A percentile compares a stretch with the other conserved stretches of the same genome.
Evolutionary conservation across 2,113 vertebrate genomes (phyloP).

Genomic region (Bambusicola thoracicus): DNA sequence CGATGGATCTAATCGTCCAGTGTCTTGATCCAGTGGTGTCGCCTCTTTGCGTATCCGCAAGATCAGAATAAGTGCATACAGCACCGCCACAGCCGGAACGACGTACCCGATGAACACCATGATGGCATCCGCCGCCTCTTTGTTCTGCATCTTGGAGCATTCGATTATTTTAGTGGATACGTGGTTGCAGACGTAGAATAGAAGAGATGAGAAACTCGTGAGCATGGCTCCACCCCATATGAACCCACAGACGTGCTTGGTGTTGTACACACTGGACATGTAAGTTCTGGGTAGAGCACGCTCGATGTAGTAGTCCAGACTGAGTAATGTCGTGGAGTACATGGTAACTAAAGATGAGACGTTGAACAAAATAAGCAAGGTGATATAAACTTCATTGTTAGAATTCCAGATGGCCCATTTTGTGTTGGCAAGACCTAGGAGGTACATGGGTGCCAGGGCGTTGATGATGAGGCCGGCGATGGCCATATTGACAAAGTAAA

Average conservation of each 20-base stretch:
- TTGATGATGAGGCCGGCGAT: constrained; percentile 92
- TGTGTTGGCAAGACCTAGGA: constrained; percentile 87
- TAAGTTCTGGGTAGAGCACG: constrained; percentile 93
- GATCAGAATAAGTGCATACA: constrained; percentile 90
- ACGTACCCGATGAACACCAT: constrained; percentile 94
- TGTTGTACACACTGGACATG: constrained; percentile 98
- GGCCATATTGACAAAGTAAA: constrained; percentile 98
- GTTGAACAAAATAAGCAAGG: constrained; percentile 94
- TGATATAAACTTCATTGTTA: constrained; percentile 90
- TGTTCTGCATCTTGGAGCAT: constrained; percentile 96
- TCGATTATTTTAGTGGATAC: constrained; percentile 91
- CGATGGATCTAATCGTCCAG: constrained; percentile 87
- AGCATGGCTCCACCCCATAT: constrained; percentile 97
- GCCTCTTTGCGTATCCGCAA: constrained; percentile 89
- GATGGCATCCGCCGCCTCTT: constrained; percentile 91
- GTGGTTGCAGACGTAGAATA: constrained; percentile 95
- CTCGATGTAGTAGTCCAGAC: constrained; percentile 96
- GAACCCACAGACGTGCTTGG: constrained; percentile 94
- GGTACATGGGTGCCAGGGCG: constrained; percentile 86
- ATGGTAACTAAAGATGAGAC: constrained; percentile 92
- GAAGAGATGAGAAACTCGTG: constrained; percentile 95
- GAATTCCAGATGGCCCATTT: constrained; percentile 90
- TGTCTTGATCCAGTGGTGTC: constrained; percentile 91
- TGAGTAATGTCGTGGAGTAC: constrained; percentile 95
- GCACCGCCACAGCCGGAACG: constrained; percentile 87